These are phyloP conservation scores for Sphaerophoria taeniata DNA, from an alignment of 2,888 invertebrate species.

Conservation along the genomic window DNA sequence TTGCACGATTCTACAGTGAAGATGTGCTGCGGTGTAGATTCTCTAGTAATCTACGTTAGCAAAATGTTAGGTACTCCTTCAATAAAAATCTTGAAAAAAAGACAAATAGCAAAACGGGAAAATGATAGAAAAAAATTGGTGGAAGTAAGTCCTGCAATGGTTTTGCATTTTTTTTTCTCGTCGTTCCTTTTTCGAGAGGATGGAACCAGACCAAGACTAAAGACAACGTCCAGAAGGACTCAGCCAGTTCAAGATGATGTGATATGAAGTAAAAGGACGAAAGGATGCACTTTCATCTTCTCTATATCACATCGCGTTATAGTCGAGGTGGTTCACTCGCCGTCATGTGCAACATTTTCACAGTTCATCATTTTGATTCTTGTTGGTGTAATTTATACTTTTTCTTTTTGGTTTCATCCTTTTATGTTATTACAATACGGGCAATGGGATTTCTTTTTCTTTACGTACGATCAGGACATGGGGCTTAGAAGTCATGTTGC, in stretches of 20 bases:
- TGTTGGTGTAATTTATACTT: slow-evolving; percentile 4
- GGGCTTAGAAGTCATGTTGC: slow-evolving; percentile 57
- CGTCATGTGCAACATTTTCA: slow-evolving; percentile 56
- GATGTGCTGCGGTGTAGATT: slow-evolving; percentile 61
- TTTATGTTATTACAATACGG: slow-evolving; percentile 22
- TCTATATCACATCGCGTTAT: slow-evolving; percentile 43
- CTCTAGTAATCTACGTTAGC: slow-evolving; percentile 64
- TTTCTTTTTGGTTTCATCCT: no score
- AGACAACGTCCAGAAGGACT: slow-evolving; percentile 65
- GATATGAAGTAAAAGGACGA: background rate
- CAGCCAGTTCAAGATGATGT: slow-evolving; percentile 40
- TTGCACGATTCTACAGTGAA: slow-evolving; percentile 17
- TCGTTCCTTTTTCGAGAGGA: slow-evolving; percentile 1
- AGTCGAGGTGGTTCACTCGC: background rate
- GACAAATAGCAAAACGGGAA: background rate
- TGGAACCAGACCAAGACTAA: background rate
- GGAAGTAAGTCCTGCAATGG: slow-evolving; percentile 34
- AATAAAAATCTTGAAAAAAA: background rate
- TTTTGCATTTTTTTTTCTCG: slow-evolving; percentile 53
- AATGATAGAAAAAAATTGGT: background rate
- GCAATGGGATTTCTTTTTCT: slow-evolving; percentile 1
- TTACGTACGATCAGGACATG: slow-evolving; percentile 13
- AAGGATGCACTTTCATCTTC: slow-evolving; percentile 62
- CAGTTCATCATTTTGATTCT: slow-evolving; percentile 66
- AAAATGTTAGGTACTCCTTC: slow-evolving; percentile 36